Evolutionary conservation across 1,140 invertebrate species (phyloP).

Genomic region (Littorina saxatilis): DNA sequence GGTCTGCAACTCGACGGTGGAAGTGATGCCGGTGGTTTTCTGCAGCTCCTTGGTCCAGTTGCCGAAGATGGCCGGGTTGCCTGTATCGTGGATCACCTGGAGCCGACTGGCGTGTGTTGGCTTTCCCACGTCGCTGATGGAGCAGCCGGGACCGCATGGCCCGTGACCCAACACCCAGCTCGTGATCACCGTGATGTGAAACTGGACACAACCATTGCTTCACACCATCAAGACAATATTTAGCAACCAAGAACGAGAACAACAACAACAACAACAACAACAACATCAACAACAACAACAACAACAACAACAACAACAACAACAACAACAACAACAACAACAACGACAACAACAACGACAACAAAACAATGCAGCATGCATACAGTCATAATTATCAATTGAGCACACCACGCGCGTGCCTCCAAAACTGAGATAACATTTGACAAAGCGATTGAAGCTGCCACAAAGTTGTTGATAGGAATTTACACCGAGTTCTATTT

Average conservation of each 20-base stretch:
- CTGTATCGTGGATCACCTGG: background rate
- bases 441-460: background rate
- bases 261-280: too few relatives aligned
- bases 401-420: background rate
- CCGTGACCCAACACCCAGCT: constrained; percentile 14
- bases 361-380: background rate
- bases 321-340: background rate
- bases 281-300: too few relatives aligned
- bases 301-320: background rate
- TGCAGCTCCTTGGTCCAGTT: constrained; percentile 7
- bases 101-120: background rate
- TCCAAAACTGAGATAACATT: background rate
- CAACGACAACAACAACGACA: background rate
- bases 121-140: background rate
- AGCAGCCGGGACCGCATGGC: background rate
- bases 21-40: background rate
- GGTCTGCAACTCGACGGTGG: background rate
- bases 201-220: background rate
- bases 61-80: constrained; percentile 11
- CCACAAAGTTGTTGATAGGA: too few relatives aligned
- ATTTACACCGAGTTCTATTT: too few relatives aligned
- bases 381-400: background rate
- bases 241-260: background rate
- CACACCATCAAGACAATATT: background rate
- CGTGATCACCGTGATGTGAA: constrained; percentile 7